Conservation (phyloP, 2,888 invertebrate species). For the Gasteruption jaculator region DNA sequence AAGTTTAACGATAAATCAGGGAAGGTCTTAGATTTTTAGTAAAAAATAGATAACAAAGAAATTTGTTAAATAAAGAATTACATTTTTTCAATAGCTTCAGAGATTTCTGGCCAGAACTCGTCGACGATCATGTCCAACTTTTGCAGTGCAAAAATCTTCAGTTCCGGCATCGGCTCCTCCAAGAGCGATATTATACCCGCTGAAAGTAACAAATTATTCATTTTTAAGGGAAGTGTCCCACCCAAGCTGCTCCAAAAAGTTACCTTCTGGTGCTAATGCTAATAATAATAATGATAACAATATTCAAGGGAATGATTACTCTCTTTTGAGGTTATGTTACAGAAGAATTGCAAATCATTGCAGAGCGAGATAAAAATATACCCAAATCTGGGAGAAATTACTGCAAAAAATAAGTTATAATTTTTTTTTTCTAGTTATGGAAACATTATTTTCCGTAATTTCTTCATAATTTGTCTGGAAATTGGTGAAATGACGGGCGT, state of each 20-base stretch:
- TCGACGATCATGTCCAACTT: conserved; percentile 92
- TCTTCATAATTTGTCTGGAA: too few relatives aligned
- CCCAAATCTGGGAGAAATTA: conserved; percentile 8
- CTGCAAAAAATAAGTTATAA: neutral
- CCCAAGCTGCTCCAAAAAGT: too few relatives aligned
- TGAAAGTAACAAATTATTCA: conserved; percentile 33
- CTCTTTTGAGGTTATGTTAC: conserved; percentile 36
- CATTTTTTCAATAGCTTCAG: conserved; percentile 96
- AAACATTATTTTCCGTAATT: neutral
- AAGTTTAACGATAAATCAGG: neutral
- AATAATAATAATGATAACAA: neutral
- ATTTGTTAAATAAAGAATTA: conserved; percentile 45
- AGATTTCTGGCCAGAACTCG: conserved; percentile 98
- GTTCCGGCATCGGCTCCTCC: conserved; percentile 89
- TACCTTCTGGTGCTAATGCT: neutral
- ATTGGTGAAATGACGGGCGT: too few relatives aligned
- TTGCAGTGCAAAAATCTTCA: conserved; percentile 89
- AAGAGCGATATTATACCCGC: conserved; percentile 94
- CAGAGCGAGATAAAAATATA: conserved; percentile 15
- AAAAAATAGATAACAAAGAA: conserved; percentile 8
- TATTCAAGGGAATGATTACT: conserved; percentile 1
- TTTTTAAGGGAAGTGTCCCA: neutral
- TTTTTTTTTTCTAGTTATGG: neutral
- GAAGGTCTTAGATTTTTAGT: neutral
- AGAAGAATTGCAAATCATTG: conserved; percentile 44